Evolutionary conservation across 1,140 invertebrate species (phyloP), one percentile per base, ranked within the genome.

Genomic region (Orchestia grillus): DNA sequence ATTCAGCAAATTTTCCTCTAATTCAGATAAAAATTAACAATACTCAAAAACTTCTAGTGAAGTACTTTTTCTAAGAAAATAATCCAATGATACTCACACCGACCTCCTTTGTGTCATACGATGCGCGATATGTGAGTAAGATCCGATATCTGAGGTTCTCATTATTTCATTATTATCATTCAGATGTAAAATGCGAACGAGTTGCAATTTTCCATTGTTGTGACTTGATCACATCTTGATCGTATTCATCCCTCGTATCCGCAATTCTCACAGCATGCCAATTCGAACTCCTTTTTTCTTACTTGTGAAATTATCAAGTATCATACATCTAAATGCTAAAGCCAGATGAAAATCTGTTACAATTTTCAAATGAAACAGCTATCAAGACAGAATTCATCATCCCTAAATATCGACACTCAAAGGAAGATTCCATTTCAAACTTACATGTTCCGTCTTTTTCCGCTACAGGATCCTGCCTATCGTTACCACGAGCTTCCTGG

Each of bases 401-500:
- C 28, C 62, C 62, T 77, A 77, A 23, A 77, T 77, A 15, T 36
- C 1, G 36, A 36, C 11, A 77, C 28, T 77, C 62, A 1, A 3
- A 77, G 62, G 28, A 77, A 77, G 28, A 77, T 19, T 53, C 1
- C 3, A 3, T 77, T 3, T 1, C 11, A 77, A 77, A 77, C 3
- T 77, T 53, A 53, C 47, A 6, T 8, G 19, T 77, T 36, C 36
- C 62, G 28, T 77, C 19, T 53, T 42, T 44, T 45, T 94, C 44
- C 19, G 0, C 44, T 1, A 6, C 43, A 47, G 92, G 44, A 44
- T 94, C 92, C 43, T 94, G 92, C 36, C 44, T 94, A 28, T 42
- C 92, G 43, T 44, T 94, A 45, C 92, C 92, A 40, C 92, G 92
- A 4, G 40, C 43, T 45, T 94, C 92, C 11, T 94, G 92, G 92